Evolutionary conservation across 2,113 vertebrate genomes (phyloP), one percentile per base, ranked within the genome.

Genomic region (Malurus melanocephalus): DNA sequence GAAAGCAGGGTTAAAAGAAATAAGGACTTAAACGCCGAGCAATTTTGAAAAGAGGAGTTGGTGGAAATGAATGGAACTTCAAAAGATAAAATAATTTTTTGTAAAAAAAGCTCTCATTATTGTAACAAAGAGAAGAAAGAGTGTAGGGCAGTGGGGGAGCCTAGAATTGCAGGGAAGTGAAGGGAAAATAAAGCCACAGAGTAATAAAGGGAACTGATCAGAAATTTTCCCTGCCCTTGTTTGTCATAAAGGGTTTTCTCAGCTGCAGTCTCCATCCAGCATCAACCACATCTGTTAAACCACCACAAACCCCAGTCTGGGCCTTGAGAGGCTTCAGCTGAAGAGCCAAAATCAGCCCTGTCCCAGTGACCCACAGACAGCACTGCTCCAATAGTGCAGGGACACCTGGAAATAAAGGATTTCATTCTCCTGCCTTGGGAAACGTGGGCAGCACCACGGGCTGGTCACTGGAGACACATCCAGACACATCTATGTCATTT

Each of bases 341-440:
- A 8, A 23, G 13, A 55, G 16, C 2, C 33, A 7, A 40, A 51
- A 11, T 10, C 30, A 53, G 42, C 16, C 14, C 30, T 43, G 35
- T 49, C 11, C 1, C 16, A 40, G 0, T 12, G 6, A 0, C 3
- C 38, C 22, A 0, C 3, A 1, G 27, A 6, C 27, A 68, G 43
- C 48, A 7, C n/a, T 20, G 26, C 43, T 27, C 10, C 32, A 8
- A 2, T 0, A 0, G 4, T 15, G 5, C 27, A 22, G 10, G 4
- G 45, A 3, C 49, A 4, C 3, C 33, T 16, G 24, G 2, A 23
- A 6, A 1, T 0, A 3, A 4, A 10, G 5, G 10, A 9, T 1
- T 23, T 2, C 19, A 0, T 6, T 5, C 32, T 40, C 49, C 43
- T 66, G 33, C 48, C 33, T 1, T 24, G 5, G 13, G 2, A 6